A percentile compares a stretch with the other conserved stretches of the same genome.
Evolutionary conservation across 2,888 invertebrate species (phyloP).

Genomic region (Xestia xanthographa): DNA sequence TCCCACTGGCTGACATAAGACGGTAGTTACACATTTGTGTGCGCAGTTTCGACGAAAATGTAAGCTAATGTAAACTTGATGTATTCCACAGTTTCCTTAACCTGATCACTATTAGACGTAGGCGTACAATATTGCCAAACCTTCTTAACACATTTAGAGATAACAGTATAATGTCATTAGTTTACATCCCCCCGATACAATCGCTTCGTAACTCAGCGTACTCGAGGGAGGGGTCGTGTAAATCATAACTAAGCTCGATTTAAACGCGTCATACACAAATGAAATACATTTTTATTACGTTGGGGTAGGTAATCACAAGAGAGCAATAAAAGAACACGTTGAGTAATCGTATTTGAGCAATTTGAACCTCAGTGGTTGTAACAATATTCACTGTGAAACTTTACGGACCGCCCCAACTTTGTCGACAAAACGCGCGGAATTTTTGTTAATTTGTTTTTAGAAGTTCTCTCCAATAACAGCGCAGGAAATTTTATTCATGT

Average conservation of each 20-base stretch:
- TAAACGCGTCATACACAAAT: conserved; percentile 47
- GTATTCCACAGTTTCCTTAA: conserved; percentile 21
- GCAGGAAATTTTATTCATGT: conserved; percentile 50
- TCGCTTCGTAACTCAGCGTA: conserved; percentile 18
- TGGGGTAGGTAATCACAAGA: conserved; percentile 46
- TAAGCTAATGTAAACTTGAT: conserved; percentile 19
- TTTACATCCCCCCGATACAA: conserved; percentile 49
- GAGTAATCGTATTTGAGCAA: conserved; percentile 65
- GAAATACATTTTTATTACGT: conserved; percentile 59
- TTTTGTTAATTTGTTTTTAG: conserved; percentile 66
- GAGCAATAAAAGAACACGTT: conserved; percentile 60
- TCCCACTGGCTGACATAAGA: not conserved
- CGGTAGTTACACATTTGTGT: not conserved
- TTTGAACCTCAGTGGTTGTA: conserved; percentile 63
- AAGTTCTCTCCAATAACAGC: conserved; percentile 53
- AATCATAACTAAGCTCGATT: conserved; percentile 56
- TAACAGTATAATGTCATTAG: conserved; percentile 57
- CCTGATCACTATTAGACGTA: conserved; percentile 16
- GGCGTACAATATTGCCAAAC: conserved; percentile 26
- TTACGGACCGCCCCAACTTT: conserved; percentile 56
- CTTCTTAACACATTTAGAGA: conserved; percentile 50
- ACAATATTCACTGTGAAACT: conserved; percentile 62
- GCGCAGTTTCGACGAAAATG: not conserved
- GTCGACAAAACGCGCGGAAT: conserved; percentile 55
- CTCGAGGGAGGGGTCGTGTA: conserved; percentile 37